Evolutionary conservation across 2,888 invertebrate species (phyloP).

Genomic region (Sphaeridia pumilis): DNA sequence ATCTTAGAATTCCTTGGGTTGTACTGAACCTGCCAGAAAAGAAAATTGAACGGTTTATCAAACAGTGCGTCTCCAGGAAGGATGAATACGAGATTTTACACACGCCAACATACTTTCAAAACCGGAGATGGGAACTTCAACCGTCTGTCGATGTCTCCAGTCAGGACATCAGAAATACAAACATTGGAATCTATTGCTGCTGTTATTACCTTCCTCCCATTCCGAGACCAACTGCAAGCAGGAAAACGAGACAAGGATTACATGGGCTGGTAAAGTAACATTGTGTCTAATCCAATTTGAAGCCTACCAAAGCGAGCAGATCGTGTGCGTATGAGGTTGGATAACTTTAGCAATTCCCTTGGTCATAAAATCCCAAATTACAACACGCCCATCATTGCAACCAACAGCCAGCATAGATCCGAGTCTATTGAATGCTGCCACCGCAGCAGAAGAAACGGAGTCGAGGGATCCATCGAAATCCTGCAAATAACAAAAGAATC

Average conservation of each 20-base stretch:
- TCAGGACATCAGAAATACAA: slow-evolving; percentile 89
- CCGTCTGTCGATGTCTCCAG: slow-evolving; percentile 84
- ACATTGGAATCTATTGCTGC: slow-evolving; percentile 97
- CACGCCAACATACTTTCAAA: slow-evolving; percentile 38
- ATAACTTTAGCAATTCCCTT: slow-evolving; percentile 95
- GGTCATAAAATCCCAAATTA: slow-evolving; percentile 97
- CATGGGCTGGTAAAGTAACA: too few species aligned
- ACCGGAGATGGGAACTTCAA: slow-evolving; percentile 53
- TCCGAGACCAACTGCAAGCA: slow-evolving; percentile 54
- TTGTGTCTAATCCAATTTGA: too few species aligned
- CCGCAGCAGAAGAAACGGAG: slow-evolving; percentile 87
- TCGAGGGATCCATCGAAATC: slow-evolving; percentile 95
- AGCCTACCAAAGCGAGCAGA: slow-evolving; percentile 58
- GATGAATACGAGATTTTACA: background rate
- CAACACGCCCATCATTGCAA: slow-evolving; percentile 95
- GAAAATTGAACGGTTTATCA: too few species aligned
- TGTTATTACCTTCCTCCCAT: slow-evolving; percentile 59
- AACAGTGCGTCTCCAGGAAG: too few species aligned
- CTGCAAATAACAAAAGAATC: slow-evolving; percentile 38
- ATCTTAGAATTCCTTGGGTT: slow-evolving; percentile 80
- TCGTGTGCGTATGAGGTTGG: slow-evolving; percentile 92
- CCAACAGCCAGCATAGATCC: slow-evolving; percentile 95
- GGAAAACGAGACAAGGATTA: too few species aligned
- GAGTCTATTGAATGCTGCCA: slow-evolving; percentile 85
- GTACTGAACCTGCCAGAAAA: slow-evolving; percentile 86